Base-by-base conservation (phyloP, 2,888 invertebrate species). In the Dicyrtomina minuta region DNA sequence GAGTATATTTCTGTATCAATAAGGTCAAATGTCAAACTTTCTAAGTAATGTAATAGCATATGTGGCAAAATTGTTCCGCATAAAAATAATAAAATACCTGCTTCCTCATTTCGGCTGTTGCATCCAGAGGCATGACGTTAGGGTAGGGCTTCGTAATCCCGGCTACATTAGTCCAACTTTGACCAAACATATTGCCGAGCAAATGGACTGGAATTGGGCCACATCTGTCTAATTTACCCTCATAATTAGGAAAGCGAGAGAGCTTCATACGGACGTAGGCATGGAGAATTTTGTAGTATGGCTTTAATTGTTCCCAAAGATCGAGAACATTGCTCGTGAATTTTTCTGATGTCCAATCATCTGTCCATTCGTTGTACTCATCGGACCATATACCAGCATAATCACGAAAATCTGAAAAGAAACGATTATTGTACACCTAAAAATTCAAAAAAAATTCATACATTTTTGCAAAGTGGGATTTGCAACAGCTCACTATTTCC, bases 271-370 rank as follows among this genome's bases (percentile, higher is more conserved):
- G 83, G 0, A 92, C 92, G 77, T 90, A 94, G 0, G 92, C 90
- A 80, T 93, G 92, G 1, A 94, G 83, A 79, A 92, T 89, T 76
- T 90, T 88, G 81, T 93, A 93, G 0, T 93, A 82, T 0, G 92
- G 92, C 70, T 86, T 85, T 58, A 91, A 81, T 75, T 86, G 85
- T 73, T 85, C 85, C 85, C 88, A 88, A 6, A 70, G 13, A 4
- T 43, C 13, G 2, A 53, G 10, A n/a, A 65, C 15, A 5, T 26
- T 33, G 15, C 33, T 46, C 22, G 26, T 39, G 24, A 58, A 69
- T 27, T 64, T 44, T 20, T 17, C 26, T 20, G 49, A 33, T 17
- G n/a, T 62, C 62, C 62, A 62, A 33, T 46, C 33, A 10, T 17
- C 33, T n/a, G 49, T 62, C 49, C 49, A 26, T 1, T 62, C 62